Evolutionary conservation across 2,797 vertebrate genomes (phyloP), one percentile per base, ranked within the genome.

Genomic region (Selene dorsalis): DNA sequence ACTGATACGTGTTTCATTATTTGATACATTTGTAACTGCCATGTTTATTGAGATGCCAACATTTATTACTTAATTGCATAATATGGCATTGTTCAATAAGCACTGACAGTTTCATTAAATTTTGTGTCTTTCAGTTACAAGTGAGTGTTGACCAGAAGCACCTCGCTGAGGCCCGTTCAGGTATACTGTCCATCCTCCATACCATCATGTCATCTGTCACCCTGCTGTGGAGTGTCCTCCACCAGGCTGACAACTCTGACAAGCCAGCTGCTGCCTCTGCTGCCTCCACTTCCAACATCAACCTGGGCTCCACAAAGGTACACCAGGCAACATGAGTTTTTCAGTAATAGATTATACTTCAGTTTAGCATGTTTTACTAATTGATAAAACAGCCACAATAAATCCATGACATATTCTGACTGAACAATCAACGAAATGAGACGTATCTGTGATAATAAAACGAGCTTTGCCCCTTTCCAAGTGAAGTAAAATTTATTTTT

Each of bases 141-240:
- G 96, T 96, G 73, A 97, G 92, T 8, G 96, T 99, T 52, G 96
- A 99, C 91, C 97, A 98, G 91, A 99, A 99, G 87, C 96, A 99
- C 88, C 92, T 99, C 76, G 87, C 96, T 8, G 98, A 99, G 91
- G 98, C 97, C 8, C 97, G 98, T 43, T 96, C 95, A 61, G 98
- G 97, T 26, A 98, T 99, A 85, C 95, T 99, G 1, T 99, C 97
- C 20, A 97, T 99, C 83, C 95, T 99, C 69, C 97, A 98, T 87
- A 97, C 98, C 93, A 99, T 99, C 88, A 97, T 99, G 97, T 97
- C 98, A 0, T 99, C 98, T 0, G 98, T 99, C 88, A 98, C 98
- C 0, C 88, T 98, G 83, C 95, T 99, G 18, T 99, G 98, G 98
- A 98, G 96, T 60, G 92, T 98, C 57, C 94, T 99, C 60, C 96